These are phyloP conservation scores for Halocynthia aurantium DNA, from an alignment of 23 tunicate species.

Conservation along the genomic window DNA sequence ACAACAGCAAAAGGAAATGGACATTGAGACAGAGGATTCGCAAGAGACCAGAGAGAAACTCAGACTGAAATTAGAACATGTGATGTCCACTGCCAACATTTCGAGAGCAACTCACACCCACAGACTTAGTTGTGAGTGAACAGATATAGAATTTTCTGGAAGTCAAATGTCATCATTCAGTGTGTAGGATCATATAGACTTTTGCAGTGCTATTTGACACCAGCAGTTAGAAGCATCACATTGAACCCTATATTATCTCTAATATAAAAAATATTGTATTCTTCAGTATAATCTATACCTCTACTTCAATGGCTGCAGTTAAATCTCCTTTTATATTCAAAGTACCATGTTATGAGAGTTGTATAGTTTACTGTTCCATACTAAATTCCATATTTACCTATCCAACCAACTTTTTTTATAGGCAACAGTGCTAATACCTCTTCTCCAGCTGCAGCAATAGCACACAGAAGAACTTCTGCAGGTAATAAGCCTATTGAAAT, in stretches of 20 bases:
- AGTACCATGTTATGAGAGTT: too few relatives aligned
- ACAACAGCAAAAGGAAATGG: not conserved
- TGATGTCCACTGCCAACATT: slow-evolving; percentile 50
- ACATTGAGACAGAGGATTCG: slow-evolving; percentile 25
- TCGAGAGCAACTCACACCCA: slow-evolving; percentile 25
- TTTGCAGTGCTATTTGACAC: too few relatives aligned
- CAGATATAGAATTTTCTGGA: not conserved
- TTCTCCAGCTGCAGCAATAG: slow-evolving; percentile 21
- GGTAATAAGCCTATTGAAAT: not conserved
- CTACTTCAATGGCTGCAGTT: too few relatives aligned
- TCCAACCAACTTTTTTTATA: slow-evolving; percentile 5
- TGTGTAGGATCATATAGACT: too few relatives aligned
- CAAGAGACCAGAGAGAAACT: slow-evolving; percentile 77
- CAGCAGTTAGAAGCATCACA: too few relatives aligned
- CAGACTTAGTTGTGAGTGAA: slow-evolving; percentile 34
- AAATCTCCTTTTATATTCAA: too few relatives aligned
- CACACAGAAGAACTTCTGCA: not conserved
- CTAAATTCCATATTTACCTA: too few relatives aligned
- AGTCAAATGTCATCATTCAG: too few relatives aligned
- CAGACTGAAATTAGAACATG: slow-evolving; percentile 47
- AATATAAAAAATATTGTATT: too few relatives aligned
- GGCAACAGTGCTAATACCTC: slow-evolving; percentile 30
- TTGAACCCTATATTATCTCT: too few relatives aligned
- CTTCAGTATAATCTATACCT: too few relatives aligned
- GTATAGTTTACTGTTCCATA: too few relatives aligned